phyloP scores from a whole-genome alignment of 2,888 invertebrate genomes.

The Perithous albicinctus region DNA sequence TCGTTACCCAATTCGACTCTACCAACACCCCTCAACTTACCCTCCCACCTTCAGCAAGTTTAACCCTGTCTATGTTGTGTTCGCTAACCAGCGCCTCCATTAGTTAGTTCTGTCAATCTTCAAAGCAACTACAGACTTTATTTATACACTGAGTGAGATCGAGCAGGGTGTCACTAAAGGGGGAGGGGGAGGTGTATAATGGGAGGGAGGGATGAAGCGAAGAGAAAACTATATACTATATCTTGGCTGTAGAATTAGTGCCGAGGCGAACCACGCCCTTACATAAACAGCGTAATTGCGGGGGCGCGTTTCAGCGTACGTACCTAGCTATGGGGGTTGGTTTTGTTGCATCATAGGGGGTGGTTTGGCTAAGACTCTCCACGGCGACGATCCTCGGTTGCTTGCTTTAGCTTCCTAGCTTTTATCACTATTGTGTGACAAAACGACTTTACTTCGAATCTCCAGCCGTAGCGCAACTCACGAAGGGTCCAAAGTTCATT shows the following conservation, averaged over 20 bases:
- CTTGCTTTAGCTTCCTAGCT: constrained; percentile 66
- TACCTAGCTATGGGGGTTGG: constrained; percentile 51
- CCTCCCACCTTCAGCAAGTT: not conserved
- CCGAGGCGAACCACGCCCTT: constrained; percentile 81
- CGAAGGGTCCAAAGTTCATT: constrained; percentile 39
- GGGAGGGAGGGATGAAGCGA: constrained; percentile 10
- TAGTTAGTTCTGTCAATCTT: constrained; percentile 76
- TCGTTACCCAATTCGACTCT: constrained; percentile 21
- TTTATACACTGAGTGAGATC: constrained; percentile 68
- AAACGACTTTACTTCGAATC: constrained; percentile 74
- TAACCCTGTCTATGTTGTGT: not conserved
- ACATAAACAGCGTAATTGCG: constrained; percentile 84
- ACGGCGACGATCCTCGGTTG: constrained; percentile 12
- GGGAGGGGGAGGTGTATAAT: too few relatives aligned
- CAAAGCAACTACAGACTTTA: constrained; percentile 75
- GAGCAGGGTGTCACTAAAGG: constrained; percentile 16
- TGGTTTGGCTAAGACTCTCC: constrained; percentile 33
- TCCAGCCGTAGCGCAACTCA: constrained; percentile 46
- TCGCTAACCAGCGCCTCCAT: constrained; percentile 60
- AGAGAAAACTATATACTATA: not conserved
- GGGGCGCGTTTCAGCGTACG: constrained; percentile 77
- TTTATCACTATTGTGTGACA: constrained; percentile 80
- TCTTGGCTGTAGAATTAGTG: constrained; percentile 75
- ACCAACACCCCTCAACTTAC: not conserved
- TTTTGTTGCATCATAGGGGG: constrained; percentile 35